phyloP scores from a whole-genome alignment of 2,888 invertebrate genomes.

The Lasioglossum lativentre region DNA sequence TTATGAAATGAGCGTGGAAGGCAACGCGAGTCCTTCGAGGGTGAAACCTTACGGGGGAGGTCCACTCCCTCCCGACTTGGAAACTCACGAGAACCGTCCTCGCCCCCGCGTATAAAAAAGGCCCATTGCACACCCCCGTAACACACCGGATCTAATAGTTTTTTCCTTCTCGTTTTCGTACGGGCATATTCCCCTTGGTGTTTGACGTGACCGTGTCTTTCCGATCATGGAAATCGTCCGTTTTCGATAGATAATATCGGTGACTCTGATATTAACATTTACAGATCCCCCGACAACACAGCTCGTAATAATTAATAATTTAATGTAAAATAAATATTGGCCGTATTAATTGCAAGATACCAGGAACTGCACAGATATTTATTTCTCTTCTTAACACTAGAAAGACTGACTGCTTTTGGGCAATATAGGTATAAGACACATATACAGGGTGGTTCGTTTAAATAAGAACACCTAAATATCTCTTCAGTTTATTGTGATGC shows the following conservation, averaged over 20 bases:
- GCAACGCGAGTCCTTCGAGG: conserved; percentile 68
- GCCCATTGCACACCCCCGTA: conserved; percentile 57
- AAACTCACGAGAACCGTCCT: conserved; percentile 38
- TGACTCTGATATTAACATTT: background rate
- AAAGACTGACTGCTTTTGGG: too few relatives aligned
- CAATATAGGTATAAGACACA: too few relatives aligned
- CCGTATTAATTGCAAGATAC: too few relatives aligned
- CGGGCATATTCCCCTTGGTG: conserved; percentile 67
- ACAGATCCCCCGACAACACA: background rate
- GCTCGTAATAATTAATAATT: too few relatives aligned
- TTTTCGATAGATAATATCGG: conserved; percentile 56
- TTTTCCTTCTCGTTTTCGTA: conserved; percentile 73
- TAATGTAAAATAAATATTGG: too few relatives aligned
- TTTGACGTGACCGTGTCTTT: conserved; percentile 72
- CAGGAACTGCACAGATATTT: too few relatives aligned
- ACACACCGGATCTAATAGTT: conserved; percentile 81
- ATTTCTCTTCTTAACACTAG: too few relatives aligned
- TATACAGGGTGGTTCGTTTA: too few relatives aligned
- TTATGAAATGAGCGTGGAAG: conserved; percentile 78
- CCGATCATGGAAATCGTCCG: conserved; percentile 73
- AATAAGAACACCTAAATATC: too few relatives aligned
- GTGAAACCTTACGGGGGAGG: conserved; percentile 68
- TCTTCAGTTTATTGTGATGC: too few relatives aligned
- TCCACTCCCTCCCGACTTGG: conserved; percentile 62
- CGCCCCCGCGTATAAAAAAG: conserved; percentile 48